Evolutionary conservation across 2,113 vertebrate genomes (phyloP).

Genomic region (Macquaria ambigua): DNA sequence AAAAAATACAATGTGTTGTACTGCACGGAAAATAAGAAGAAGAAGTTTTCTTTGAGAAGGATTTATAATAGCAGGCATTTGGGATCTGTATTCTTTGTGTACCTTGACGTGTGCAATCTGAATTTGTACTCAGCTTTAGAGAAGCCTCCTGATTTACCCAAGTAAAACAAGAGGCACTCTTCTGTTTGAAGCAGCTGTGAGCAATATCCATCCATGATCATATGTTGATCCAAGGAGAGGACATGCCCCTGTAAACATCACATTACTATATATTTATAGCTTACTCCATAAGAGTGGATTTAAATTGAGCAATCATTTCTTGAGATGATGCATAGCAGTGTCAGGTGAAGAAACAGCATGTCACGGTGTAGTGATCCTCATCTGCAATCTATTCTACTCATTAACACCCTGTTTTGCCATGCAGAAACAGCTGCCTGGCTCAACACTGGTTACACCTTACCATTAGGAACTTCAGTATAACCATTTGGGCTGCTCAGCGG

Average conservation of each 20-base stretch:
- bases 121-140: conserved; percentile 37
- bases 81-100: conserved; percentile 22
- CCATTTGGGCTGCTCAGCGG: conserved; percentile 12
- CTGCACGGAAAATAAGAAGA: background rate
- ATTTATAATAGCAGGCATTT: background rate
- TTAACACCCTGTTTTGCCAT: conserved; percentile 43
- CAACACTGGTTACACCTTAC: conserved; percentile 21
- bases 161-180: conserved; percentile 11
- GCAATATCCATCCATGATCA: conserved; percentile 26
- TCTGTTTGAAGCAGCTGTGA: conserved; percentile 11
- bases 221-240: conserved; percentile 44
- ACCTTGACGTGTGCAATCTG: background rate
- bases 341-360: conserved; percentile 49
- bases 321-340: conserved; percentile 39
- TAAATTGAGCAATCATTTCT: conserved; percentile 52
- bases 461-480: conserved; percentile 17
- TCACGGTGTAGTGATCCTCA: conserved; percentile 42
- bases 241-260: conserved; percentile 39
- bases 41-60: background rate
- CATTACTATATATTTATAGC: conserved; percentile 30
- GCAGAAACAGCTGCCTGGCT: conserved; percentile 45
- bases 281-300: conserved; percentile 16
- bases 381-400: conserved; percentile 54
- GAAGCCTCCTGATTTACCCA: conserved; percentile 22
- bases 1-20: background rate